A percentile compares a stretch with the other conserved stretches of the same genome.
Conservation (phyloP, 2,888 invertebrate genomes). For the Dioctria linearis region DNA sequence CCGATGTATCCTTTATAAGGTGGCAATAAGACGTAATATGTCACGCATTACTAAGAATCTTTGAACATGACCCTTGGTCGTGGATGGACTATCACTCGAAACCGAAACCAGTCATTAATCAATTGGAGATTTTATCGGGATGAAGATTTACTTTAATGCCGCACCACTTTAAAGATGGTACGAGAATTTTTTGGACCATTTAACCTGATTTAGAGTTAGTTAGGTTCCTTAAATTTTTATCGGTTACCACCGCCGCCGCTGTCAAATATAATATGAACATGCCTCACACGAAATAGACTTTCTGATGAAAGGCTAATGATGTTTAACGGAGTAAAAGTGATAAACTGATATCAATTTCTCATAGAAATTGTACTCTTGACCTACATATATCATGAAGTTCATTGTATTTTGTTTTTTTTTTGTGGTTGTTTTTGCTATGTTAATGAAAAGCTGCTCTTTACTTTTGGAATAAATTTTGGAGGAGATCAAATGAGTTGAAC, state of each 20-base stretch:
- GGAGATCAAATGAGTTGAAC: background rate
- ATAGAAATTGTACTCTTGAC: background rate
- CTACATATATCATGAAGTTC: too few species aligned
- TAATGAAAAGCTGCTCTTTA: too few species aligned
- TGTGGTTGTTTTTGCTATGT: too few species aligned
- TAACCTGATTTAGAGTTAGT: conserved; percentile 22
- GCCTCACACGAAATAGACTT: conserved; percentile 21
- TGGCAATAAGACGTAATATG: conserved; percentile 30
- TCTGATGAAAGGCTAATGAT: conserved; percentile 21
- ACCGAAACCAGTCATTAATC: conserved; percentile 16
- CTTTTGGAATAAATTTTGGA: conserved; percentile 11
- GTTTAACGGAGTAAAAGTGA: conserved; percentile 35
- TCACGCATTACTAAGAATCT: conserved; percentile 35
- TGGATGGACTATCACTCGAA: background rate
- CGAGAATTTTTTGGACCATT: conserved; percentile 22
- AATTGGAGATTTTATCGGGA: conserved; percentile 14
- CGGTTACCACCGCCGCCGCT: background rate
- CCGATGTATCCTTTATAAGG: conserved; percentile 27
- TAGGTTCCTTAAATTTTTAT: background rate
- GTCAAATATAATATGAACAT: background rate
- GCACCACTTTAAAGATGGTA: conserved; percentile 30
- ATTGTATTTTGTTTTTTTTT: too few species aligned
- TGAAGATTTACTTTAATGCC: background rate
- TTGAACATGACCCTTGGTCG: conserved; percentile 24
- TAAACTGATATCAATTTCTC: background rate